These are phyloP conservation scores for Coregonus ussuriensis DNA, from an alignment of 2,797 vertebrate genomes.

Conservation along the genomic window DNA sequence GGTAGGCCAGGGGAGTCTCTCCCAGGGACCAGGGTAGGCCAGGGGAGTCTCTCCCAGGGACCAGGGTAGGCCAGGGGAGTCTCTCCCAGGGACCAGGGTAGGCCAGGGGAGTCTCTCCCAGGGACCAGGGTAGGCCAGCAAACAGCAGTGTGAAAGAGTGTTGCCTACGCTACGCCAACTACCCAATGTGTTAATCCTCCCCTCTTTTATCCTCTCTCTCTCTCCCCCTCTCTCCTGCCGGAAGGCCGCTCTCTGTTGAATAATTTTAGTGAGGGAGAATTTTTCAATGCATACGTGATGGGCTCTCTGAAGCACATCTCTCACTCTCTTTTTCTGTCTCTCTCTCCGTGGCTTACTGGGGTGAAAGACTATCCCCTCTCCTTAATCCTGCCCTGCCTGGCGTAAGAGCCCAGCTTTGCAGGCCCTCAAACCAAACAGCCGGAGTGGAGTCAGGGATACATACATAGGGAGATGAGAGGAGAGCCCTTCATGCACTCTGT, in stretches of 20 bases:
- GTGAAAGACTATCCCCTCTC: constrained; percentile 69
- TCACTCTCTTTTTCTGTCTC: constrained; percentile 10
- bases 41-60: too few species aligned
- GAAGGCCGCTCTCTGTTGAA: constrained; percentile 73
- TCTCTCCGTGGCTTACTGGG: neutral
- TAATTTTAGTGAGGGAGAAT: constrained; percentile 79
- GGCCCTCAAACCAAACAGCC: constrained; percentile 13
- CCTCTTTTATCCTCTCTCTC: constrained; percentile 8
- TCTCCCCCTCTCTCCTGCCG: constrained; percentile 40
- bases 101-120: constrained; percentile 22
- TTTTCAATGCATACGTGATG: constrained; percentile 85
- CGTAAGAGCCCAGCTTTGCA: constrained; percentile 61
- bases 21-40: too few species aligned
- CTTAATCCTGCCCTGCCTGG: constrained; percentile 73
- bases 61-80: too few species aligned
- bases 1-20: too few species aligned
- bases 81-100: too few species aligned
- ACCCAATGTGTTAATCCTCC: constrained; percentile 41
- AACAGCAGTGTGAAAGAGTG: neutral
- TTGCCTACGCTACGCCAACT: constrained; percentile 16
- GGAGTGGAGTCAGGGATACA: constrained; percentile 1
- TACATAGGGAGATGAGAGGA: constrained; percentile 5
- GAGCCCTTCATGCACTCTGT: neutral
- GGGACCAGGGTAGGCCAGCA: constrained; percentile 14
- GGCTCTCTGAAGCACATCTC: constrained; percentile 63